Evolutionary conservation across 2,113 vertebrate genomes (phyloP).

Genomic region (Larimichthys polyactis): DNA sequence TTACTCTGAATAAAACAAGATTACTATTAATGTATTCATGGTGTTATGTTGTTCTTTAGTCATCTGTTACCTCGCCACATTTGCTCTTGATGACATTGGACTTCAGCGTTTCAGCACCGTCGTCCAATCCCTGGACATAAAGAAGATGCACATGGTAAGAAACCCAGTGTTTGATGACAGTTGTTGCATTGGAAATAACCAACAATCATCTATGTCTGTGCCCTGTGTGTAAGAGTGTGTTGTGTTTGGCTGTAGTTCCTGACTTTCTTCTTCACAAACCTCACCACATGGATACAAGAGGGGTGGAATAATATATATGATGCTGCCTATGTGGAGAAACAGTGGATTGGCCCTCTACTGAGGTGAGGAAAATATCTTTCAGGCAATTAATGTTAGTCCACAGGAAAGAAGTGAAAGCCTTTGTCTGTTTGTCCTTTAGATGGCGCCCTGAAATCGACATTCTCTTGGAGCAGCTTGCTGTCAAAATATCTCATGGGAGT

Average conservation of each 20-base stretch:
- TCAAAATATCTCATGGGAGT: conserved; percentile 42
- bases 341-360: conserved; percentile 87
- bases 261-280: conserved; percentile 89
- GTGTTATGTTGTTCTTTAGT: conserved; percentile 81
- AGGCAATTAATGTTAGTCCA: neutral
- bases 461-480: conserved; percentile 83
- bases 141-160: conserved; percentile 89
- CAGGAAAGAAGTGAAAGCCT: neutral
- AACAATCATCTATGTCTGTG: neutral
- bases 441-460: conserved; percentile 88
- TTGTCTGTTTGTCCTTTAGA: conserved; percentile 74
- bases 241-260: conserved; percentile 86
- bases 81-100: conserved; percentile 89
- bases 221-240: conserved; percentile 3
- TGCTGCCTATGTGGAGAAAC: conserved; percentile 83
- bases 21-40: neutral
- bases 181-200: conserved; percentile 4
- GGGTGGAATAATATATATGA: conserved; percentile 92
- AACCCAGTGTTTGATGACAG: neutral
- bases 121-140: conserved; percentile 85
- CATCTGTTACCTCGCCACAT: conserved; percentile 90
- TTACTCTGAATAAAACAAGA: neutral
- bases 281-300: conserved; percentile 90
- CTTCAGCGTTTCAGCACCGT: conserved; percentile 86
- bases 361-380: conserved; percentile 77